These are phyloP conservation scores for Steromphala cineraria DNA, from an alignment of 2,888 invertebrate species.

Conservation along the genomic window DNA sequence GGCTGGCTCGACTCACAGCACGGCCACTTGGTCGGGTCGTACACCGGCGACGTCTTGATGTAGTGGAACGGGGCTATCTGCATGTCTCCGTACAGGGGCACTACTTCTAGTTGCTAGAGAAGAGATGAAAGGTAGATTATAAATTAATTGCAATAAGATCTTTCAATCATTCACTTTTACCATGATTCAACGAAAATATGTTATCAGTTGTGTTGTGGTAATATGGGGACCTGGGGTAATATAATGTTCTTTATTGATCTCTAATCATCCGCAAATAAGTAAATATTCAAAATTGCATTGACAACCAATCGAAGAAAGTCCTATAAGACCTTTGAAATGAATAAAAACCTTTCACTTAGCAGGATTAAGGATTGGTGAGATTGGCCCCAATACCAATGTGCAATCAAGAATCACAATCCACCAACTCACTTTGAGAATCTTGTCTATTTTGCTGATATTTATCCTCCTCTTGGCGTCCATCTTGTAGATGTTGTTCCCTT, in stretches of 20 bases:
- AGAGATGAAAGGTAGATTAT: neutral
- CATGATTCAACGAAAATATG: too few species aligned
- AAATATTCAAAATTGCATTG: too few species aligned
- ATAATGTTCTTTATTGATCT: too few species aligned
- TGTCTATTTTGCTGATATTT: constrained; percentile 93
- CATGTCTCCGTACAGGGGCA: constrained; percentile 94
- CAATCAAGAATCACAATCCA: neutral
- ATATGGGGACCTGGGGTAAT: too few species aligned
- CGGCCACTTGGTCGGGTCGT: constrained; percentile 73
- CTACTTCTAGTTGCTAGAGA: constrained; percentile 70
- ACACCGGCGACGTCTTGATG: constrained; percentile 82
- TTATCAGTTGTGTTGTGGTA: too few species aligned
- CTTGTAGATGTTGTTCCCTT: constrained; percentile 84
- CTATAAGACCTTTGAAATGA: too few species aligned
- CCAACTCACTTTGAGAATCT: constrained; percentile 89
- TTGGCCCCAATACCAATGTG: neutral
- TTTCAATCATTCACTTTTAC: too few species aligned
- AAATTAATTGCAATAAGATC: too few species aligned
- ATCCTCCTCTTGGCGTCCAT: constrained; percentile 97
- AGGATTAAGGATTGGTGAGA: neutral
- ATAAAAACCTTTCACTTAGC: too few species aligned
- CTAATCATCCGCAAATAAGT: too few species aligned
- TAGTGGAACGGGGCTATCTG: constrained; percentile 99
- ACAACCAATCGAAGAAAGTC: too few species aligned
- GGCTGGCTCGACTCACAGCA: constrained; percentile 82